Evolutionary conservation across 2,888 invertebrate genomes (phyloP).

Genomic region (Crepidodera aurea): DNA sequence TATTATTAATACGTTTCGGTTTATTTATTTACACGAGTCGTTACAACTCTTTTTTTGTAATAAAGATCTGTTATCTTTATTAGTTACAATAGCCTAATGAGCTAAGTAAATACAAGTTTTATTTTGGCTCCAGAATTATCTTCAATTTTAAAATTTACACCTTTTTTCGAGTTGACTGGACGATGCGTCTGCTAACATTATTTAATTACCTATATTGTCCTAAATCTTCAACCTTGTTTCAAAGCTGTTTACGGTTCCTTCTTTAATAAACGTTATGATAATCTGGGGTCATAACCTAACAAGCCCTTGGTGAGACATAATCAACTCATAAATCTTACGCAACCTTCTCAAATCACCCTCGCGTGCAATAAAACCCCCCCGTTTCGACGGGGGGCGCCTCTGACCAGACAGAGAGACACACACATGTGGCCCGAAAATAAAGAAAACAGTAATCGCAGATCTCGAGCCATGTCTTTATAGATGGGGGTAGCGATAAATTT

Average conservation of each 20-base stretch:
- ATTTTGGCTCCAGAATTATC: no score
- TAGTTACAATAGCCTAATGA: no score
- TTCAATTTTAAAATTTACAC: no score
- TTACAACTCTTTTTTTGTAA: no score
- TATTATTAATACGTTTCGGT: no score
- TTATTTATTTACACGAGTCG: no score
- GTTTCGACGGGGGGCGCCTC: conserved; percentile 2
- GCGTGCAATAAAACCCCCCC: conserved; percentile 19
- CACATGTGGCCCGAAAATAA: conserved; percentile 44
- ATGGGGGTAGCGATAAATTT: conserved; percentile 59
- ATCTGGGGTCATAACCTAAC: conserved; percentile 22
- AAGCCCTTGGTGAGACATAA: conserved; percentile 21
- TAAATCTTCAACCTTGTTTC: no score
- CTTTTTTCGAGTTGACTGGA: no score
- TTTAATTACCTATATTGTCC: no score
- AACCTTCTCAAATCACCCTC: conserved; percentile 15
- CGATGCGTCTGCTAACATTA: no score
- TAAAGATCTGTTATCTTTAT: no score
- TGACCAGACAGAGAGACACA: conserved; percentile 5
- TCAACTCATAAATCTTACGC: conserved; percentile 24
- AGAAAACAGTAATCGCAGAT: conserved; percentile 56
- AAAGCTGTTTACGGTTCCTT: background rate
- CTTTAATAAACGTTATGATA: conserved; percentile 15
- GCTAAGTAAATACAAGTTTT: no score
- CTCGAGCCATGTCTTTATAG: conserved; percentile 54